Evolutionary conservation across 2,888 invertebrate species (phyloP).

Genomic region (Ophion obscuratus): DNA sequence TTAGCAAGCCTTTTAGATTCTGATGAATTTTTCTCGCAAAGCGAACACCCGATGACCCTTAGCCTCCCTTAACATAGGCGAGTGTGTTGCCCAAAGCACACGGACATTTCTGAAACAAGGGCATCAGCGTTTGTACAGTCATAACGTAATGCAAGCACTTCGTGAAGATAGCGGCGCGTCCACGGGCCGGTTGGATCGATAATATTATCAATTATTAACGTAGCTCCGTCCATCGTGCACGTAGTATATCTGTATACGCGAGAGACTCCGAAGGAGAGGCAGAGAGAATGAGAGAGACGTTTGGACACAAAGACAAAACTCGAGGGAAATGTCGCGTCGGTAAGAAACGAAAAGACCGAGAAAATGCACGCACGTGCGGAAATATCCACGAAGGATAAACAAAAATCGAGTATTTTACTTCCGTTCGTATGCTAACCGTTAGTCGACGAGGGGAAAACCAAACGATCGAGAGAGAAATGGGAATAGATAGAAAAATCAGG

Average conservation of each 20-base stretch:
- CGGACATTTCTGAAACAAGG: constrained; percentile 41
- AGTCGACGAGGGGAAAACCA: background rate
- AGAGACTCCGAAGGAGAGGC: background rate
- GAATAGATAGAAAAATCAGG: background rate
- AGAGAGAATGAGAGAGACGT: constrained; percentile 1
- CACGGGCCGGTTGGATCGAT: constrained; percentile 65
- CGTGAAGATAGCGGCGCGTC: constrained; percentile 52
- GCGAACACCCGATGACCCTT: background rate
- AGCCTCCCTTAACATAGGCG: background rate
- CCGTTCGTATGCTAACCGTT: background rate
- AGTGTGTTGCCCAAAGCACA: constrained; percentile 1
- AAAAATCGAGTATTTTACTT: background rate
- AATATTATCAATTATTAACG: constrained; percentile 72
- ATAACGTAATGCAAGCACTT: constrained; percentile 26
- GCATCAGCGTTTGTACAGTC: constrained; percentile 29
- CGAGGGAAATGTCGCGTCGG: background rate
- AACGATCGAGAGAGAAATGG: background rate
- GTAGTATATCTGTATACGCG: constrained; percentile 15
- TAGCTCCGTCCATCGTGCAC: constrained; percentile 58
- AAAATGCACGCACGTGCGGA: background rate
- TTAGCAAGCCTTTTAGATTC: background rate
- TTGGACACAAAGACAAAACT: background rate
- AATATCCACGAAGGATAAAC: background rate
- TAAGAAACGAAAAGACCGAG: background rate
- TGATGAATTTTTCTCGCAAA: background rate